Evolutionary conservation across 2,113 vertebrate genomes (phyloP).

Genomic region (Leucoraja erinaceus): DNA sequence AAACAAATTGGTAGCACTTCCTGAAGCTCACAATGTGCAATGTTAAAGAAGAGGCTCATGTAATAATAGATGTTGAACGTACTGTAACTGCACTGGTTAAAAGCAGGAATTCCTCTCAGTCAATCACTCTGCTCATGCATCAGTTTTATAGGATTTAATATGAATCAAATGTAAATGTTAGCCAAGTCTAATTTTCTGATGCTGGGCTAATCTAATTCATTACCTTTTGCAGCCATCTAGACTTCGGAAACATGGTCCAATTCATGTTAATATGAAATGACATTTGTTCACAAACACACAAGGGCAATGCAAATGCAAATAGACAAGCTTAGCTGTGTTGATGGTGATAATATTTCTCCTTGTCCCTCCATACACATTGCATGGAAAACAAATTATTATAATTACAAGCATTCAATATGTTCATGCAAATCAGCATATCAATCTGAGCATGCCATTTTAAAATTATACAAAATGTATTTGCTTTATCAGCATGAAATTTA

Average conservation of each 20-base stretch:
- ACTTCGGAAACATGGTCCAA: background rate
- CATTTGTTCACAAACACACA: background rate
- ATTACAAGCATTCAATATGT: background rate
- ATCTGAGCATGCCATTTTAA: background rate
- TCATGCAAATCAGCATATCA: conserved; percentile 22
- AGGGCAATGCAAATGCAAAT: background rate
- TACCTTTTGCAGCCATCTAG: background rate
- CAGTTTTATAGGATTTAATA: background rate
- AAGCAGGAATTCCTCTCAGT: background rate
- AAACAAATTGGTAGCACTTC: background rate
- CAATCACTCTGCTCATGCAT: background rate
- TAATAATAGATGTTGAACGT: background rate
- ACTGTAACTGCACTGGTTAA: background rate
- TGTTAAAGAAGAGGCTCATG: background rate
- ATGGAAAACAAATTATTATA: conserved; percentile 2
- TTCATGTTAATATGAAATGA: conserved; percentile 26
- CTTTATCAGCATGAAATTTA: conserved; percentile 10
- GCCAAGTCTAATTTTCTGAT: background rate
- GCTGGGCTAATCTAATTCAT: conserved; percentile 20
- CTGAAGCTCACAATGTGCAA: background rate
- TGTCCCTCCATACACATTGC: background rate
- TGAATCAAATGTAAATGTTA: background rate
- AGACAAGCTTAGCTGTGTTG: background rate
- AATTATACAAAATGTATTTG: background rate
- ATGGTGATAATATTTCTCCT: conserved; percentile 15